These are phyloP conservation scores for Zaprionus davidi DNA, from an alignment of 1,140 invertebrate genomes.

Conservation along the genomic window DNA sequence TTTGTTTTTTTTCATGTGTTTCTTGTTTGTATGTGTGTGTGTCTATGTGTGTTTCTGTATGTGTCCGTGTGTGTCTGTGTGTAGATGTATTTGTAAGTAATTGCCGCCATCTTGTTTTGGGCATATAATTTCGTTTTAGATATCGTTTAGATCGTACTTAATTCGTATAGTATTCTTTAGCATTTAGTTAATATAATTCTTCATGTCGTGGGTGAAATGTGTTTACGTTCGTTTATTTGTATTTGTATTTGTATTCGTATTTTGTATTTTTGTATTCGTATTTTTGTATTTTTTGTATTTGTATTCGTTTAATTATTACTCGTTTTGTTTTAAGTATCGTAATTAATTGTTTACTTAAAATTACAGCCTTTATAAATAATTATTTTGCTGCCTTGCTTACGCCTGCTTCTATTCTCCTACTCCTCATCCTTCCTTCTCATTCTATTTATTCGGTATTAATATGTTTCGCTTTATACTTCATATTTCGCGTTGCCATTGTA, in stretches of 20 bases:
- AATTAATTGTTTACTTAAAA: conserved; percentile 81
- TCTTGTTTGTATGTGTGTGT: conserved; percentile 54
- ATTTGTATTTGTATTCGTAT: conserved; percentile 42
- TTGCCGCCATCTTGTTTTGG: conserved; percentile 49
- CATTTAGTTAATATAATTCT: conserved; percentile 75
- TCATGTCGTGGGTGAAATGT: conserved; percentile 74
- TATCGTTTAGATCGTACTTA: conserved; percentile 74
- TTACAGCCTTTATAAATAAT: conserved; percentile 84
- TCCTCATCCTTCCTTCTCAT: conserved; percentile 5
- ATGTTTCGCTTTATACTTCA: conserved; percentile 77
- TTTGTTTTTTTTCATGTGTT: conserved; percentile 33
- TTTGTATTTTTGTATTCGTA: conserved; percentile 20
- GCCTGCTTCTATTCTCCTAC: conserved; percentile 10
- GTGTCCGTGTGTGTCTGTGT: conserved; percentile 32
- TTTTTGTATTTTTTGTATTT: conserved; percentile 15
- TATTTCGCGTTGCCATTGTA: conserved; percentile 80
- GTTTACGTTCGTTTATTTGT: conserved; percentile 55
- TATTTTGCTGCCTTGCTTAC: conserved; percentile 63
- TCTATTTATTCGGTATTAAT: conserved; percentile 39
- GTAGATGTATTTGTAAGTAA: conserved; percentile 49
- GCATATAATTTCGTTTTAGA: conserved; percentile 78
- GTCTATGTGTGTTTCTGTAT: conserved; percentile 43
- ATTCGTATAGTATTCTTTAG: conserved; percentile 67
- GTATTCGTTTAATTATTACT: conserved; percentile 37
- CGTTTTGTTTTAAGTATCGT: conserved; percentile 44